phyloP scores from a whole-genome alignment of 1,140 invertebrate species.

The Lasioglossum baleicum region DNA sequence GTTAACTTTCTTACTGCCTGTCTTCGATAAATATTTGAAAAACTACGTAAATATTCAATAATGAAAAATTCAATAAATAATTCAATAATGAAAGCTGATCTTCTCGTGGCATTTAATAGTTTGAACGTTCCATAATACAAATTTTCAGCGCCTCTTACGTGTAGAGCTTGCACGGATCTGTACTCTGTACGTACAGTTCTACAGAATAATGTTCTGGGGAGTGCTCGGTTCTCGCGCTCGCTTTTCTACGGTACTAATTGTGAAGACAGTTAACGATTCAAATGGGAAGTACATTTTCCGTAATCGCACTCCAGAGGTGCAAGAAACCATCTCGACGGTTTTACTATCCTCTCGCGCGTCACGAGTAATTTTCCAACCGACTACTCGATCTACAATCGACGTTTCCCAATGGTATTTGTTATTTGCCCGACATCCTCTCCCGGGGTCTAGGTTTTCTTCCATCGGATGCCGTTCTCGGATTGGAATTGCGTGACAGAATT shows the following conservation, averaged over 20 bases:
- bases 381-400: slow-evolving; percentile 18
- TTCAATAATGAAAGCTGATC: too few relatives aligned
- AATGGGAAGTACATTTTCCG: background rate
- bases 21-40: too few relatives aligned
- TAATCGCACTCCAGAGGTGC: slow-evolving; percentile 15
- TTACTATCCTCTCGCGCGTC: slow-evolving; percentile 3
- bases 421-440: background rate
- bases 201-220: background rate
- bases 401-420: slow-evolving; percentile 4
- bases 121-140: too few relatives aligned
- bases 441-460: background rate
- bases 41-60: too few relatives aligned
- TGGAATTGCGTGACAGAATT: background rate
- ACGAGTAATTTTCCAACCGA: slow-evolving; percentile 17
- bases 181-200: too few relatives aligned
- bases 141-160: too few relatives aligned
- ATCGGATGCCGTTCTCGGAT: background rate
- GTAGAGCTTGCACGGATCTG: too few relatives aligned
- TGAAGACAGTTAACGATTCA: slow-evolving; percentile 14
- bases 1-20: too few relatives aligned
- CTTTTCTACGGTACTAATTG: background rate
- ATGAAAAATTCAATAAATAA: too few relatives aligned
- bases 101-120: too few relatives aligned
- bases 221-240: background rate
- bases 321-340: slow-evolving; percentile 7